These are phyloP conservation scores for Zoanthus sociatus DNA, from an alignment of 92 coral and sea anemone species.

Conservation along the genomic window DNA sequence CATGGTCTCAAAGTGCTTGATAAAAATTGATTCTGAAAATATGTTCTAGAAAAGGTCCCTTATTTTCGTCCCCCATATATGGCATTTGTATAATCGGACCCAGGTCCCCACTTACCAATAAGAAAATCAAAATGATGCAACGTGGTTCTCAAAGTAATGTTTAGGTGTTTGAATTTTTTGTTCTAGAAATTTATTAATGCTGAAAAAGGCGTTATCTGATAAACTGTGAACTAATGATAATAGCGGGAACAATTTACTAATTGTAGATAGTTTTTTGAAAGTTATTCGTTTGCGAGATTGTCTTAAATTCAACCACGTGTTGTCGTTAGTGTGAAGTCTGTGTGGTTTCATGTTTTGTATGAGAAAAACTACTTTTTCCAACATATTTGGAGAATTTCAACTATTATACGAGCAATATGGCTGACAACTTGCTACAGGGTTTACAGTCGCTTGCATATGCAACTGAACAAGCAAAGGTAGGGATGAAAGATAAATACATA, in stretches of 20 bases:
- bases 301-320: slow-evolving; percentile 30
- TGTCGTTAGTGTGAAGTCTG: background rate
- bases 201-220: background rate
- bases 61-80: slow-evolving; percentile 20
- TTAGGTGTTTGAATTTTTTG: background rate
- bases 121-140: slow-evolving; percentile 51
- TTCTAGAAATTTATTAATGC: background rate
- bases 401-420: slow-evolving; percentile 68
- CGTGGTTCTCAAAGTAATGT: slow-evolving; percentile 55
- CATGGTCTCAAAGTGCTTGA: background rate
- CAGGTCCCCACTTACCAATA: slow-evolving; percentile 16
- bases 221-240: background rate
- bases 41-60: background rate
- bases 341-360: slow-evolving; percentile 36
- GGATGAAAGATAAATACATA: background rate
- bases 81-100: background rate
- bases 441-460: slow-evolving; percentile 82
- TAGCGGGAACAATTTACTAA: background rate
- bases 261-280: background rate
- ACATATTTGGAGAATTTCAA: slow-evolving; percentile 19
- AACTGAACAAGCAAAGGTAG: slow-evolving; percentile 85
- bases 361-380: slow-evolving; percentile 18
- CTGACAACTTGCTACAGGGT: slow-evolving; percentile 87
- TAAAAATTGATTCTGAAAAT: background rate
- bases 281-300: background rate